Evolutionary conservation across 1,140 invertebrate genomes (phyloP), one percentile per base, ranked within the genome.

Genomic region (Brachionus koreanus): DNA sequence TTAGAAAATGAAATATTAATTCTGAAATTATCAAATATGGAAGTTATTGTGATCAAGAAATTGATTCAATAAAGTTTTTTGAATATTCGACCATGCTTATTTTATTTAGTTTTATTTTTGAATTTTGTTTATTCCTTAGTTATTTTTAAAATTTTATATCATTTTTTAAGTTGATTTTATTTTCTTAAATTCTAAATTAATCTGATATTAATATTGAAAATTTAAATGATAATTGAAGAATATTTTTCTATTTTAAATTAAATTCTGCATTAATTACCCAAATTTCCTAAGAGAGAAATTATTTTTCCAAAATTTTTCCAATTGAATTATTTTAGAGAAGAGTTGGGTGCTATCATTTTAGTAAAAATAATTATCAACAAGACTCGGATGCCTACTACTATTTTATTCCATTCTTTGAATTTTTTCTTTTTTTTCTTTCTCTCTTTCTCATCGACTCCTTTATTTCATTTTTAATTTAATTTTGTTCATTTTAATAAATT

Each of bases 401-500:
- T 57, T 57, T 7, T 57, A 57, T 57, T 57, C 49, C 49, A 57
- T 57, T 57, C 49, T 57, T 65, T 65, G 25, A 33, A 65, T 65
- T 65, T 65, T 65, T 65, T 65, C 13, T 65, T 46, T 46, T 5
- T 1, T 46, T 46, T 46, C 5, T 46, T 3, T 29, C 43, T 46
- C 43, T 46, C 33, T 65, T 23, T n/a, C 33, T 65, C 63, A 33
- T 65, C 13, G 63, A 33, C 63, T 65, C 3, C 33, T 0, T 29
- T 12, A 13, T 29, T 33, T 65, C n/a, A 12, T 46, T 65, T 33
- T 29, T n/a, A 33, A 65, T 65, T 65, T 65, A 65, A 65, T 65
- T 65, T 33, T 65, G 33, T 65, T 65, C 33, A 65, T 65, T 65
- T 35, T 65, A 33, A 33, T 65, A 37, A 65, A 65, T 65, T 29